Evolutionary conservation across 1,140 invertebrate species (phyloP).

Genomic region (Euwallacea fornicatus): DNA sequence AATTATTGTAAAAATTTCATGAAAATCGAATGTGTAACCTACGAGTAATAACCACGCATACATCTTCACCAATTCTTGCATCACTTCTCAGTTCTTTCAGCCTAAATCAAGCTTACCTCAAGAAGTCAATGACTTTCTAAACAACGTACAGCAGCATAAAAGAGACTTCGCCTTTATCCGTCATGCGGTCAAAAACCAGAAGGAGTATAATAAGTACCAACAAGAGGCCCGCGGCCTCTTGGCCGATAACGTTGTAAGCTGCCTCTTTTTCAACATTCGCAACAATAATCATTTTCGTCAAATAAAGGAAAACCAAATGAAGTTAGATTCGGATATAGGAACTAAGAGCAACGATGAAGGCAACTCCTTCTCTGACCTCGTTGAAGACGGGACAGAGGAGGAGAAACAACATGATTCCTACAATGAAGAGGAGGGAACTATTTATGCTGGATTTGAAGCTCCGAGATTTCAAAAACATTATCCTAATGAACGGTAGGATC

Average conservation of each 20-base stretch:
- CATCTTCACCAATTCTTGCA: too few species aligned
- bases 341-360: not conserved
- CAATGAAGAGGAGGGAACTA: not conserved
- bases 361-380: not conserved
- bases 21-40: too few species aligned
- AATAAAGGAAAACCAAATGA: slow-evolving; percentile 8
- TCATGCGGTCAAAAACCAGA: slow-evolving; percentile 32
- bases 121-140: slow-evolving; percentile 44
- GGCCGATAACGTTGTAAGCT: slow-evolving; percentile 17
- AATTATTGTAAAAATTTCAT: too few species aligned
- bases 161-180: slow-evolving; percentile 41
- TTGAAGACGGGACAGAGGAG: not conserved
- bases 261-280: not conserved
- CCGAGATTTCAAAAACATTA: slow-evolving; percentile 5
- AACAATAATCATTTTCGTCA: not conserved
- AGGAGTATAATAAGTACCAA: slow-evolving; percentile 28
- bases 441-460: not conserved
- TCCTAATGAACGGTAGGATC: not conserved
- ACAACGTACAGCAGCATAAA: slow-evolving; percentile 42
- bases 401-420: not conserved
- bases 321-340: not conserved
- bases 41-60: too few species aligned
- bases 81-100: slow-evolving; percentile 19
- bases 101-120: slow-evolving; percentile 40
- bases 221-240: slow-evolving; percentile 17